Evolutionary conservation across 2,797 vertebrate genomes (phyloP), one percentile per base, ranked within the genome.

Genomic region (Holocentrus rufus): DNA sequence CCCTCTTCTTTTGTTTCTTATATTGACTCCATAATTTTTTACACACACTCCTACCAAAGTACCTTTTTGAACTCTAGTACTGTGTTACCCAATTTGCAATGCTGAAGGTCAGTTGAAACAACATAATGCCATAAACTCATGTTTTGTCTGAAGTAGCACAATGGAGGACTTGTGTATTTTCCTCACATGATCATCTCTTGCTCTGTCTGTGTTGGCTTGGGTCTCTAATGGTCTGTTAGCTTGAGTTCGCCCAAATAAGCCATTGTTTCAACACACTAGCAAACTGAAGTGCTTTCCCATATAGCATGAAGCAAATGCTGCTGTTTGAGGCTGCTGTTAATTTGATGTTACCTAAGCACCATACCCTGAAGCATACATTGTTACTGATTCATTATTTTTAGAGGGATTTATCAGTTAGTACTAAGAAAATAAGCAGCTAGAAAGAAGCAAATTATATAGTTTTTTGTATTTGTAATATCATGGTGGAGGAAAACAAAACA

Each of bases 41-140:
- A 73, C 22, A 34, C 23, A 49, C 55, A 78, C 59, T 66, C 66
- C 63, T 65, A 62, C 13, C 14, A 15, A 11, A 44, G 23, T 54
- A 54, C 52, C 27, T 1, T 3, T 13, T 54, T 14, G 23, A 54
- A 54, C 23, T 25, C 3, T 15, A 44, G 31, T 34, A 8, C 7
- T 39, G 36, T 5, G 14, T 5, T 44, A 15, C 52, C 23, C 52
- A 52, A 23, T 52, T 20, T 10, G n/a, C 22, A 2, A 52, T 23
- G 49, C 2, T 22, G 1, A 15, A 3, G 42, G 13, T 44, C 13
- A 44, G 13, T 44, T 44, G 42, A 15, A 15, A 44, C 42, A 44
- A 44, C 42, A 44, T 44, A 44, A 5, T 15, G 4, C 14, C 13
- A 15, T 15, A 44, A 14, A 15, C 2, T 44, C 13, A 44, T 44